Evolutionary conservation across 2,113 vertebrate species (phyloP), one percentile per base, ranked within the genome.

Genomic region (Saimiri boliviensis): DNA sequence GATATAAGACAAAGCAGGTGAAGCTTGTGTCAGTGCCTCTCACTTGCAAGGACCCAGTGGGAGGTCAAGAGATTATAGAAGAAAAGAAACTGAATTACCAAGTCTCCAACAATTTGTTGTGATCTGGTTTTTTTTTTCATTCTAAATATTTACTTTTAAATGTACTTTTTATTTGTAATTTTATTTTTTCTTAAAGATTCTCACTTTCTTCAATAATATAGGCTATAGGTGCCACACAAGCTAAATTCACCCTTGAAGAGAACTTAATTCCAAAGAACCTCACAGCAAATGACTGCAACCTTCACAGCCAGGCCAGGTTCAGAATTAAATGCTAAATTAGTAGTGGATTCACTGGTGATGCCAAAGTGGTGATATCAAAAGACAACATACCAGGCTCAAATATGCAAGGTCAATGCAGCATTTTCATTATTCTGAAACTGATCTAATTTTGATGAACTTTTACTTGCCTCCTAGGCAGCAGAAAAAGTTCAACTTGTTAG

Each of bases 191-290:
- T 63, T 66, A 71, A 82, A 77, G 37, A 71, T 16, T n/a, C 3
- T n/a, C 16, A 52, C 16, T 49, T 1, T 16, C 66, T 7, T 13
- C 12, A 30, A 21, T 49, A 35, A 49, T 17, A 40, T 4, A 68
- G 32, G 11, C 32, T 49, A 56, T 42, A 83, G 27, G 54, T 14
- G 37, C 47, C 56, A n/a, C 21, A n/a, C 52, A 66, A 85, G 21
- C 20, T 76, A 32, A 20, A 76, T 47, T 16, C 12, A 82, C 8
- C 13, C 54, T 45, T 89, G 7, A 30, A 49, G 76, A 35, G 14
- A 8, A 92, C 25, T 86, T 86, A 42, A 86, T 77, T 95, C 42
- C 49, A 86, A 91, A 84, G 70, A 63, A 94, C n/a, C 30, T 30
- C 30, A 42, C 3, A 45, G 35, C n/a, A 47, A 49, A 76, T 73